Base-by-base conservation (phyloP, 2,888 invertebrate genomes). In the Idaea biselata region DNA sequence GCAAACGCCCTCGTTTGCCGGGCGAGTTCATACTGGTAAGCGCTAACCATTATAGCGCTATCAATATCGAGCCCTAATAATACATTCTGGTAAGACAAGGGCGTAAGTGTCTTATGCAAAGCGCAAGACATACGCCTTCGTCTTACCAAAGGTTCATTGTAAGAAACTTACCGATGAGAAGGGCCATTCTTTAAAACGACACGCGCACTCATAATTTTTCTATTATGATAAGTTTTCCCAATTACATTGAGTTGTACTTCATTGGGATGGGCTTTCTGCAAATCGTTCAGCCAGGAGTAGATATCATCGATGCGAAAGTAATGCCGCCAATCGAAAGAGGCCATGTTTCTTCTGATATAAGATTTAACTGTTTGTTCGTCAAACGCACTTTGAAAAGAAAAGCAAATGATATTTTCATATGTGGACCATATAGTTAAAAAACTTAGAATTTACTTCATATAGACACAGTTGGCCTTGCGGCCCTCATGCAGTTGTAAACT, bases 281-380 rank as follows among this genome's bases (percentile, higher is more conserved):
- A 74, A 68, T 86, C 86, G 32, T 84, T 82, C 17, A 95, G 70
- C 94, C 94, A 95, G 1, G 77, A 77, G 68, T 94, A 86, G 33
- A 95, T 95, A 64, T 94, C 94, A 0, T 92, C 83, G 17, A 94
- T 75, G 0, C 85, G 86, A 71, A 94, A 93, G 74, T 94, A 96
- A n/a, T 84, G 88, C 0, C 77, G 86, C 93, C 95, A 95, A 60
- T 82, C 75, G 61, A 79, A 87, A 0, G 83, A 73, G 0, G 73
- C 73, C 75, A 81, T 79, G 18, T 78, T 75, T 25, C 84, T 74
- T 62, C 83, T 76, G 11, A 77, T 72, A 59, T 87, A 87, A 0
- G 74, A 62, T 60, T 76, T 79, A 0, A 84, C 79, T 5, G 76
- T 82, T 74, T 86, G 87, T 61, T 69, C 64, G 58, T 86, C 81